Conservation (phyloP, 2,113 vertebrate genomes). For the Pterocles orientalis region DNA sequence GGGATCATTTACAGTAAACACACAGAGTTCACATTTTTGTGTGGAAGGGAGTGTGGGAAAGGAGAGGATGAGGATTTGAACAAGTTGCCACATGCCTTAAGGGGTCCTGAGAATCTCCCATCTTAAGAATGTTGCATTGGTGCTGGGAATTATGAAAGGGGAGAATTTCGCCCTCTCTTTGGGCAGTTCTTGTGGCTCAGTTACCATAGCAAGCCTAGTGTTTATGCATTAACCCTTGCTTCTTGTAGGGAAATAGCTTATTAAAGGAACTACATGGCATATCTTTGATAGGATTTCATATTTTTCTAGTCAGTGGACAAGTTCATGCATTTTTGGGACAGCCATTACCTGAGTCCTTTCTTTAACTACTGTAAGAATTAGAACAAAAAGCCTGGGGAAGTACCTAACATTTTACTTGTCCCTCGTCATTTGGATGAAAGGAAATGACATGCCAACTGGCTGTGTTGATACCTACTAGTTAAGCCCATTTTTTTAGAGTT, state of each 20-base stretch:
- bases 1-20: not conserved
- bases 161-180: not conserved
- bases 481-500: constrained; percentile 26
- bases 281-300: not conserved
- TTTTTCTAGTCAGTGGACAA: not conserved
- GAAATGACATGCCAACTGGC: not conserved
- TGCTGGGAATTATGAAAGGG: not conserved
- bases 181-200: not conserved
- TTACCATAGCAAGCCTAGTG: not conserved
- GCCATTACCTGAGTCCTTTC: not conserved
- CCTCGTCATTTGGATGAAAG: constrained; percentile 11
- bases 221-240: not conserved
- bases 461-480: constrained; percentile 37
- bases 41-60: not conserved
- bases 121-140: not conserved
- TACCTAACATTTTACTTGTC: not conserved
- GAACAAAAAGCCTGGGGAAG: constrained; percentile 1
- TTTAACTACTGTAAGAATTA: not conserved
- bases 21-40: not conserved
- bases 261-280: not conserved
- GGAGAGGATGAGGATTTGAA: not conserved
- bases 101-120: not conserved
- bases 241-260: not conserved
- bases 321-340: not conserved
- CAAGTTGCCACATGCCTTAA: not conserved